These are phyloP conservation scores for Triplophysa yarkandensis DNA, from an alignment of 2,797 vertebrate species.

Conservation along the genomic window DNA sequence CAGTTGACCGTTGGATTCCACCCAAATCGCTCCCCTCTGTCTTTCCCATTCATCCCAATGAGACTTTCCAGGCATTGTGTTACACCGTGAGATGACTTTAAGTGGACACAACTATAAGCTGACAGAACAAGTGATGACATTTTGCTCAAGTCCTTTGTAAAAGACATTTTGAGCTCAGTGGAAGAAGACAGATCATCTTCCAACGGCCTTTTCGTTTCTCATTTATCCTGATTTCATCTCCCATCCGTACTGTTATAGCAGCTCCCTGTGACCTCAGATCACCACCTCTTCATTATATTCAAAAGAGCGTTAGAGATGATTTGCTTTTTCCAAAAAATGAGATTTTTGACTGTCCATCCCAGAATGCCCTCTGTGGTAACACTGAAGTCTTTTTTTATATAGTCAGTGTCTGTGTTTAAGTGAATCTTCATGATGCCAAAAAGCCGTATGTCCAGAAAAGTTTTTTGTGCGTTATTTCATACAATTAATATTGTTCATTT, in stretches of 20 bases:
- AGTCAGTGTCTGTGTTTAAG: no score
- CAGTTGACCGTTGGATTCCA: conserved; percentile 4
- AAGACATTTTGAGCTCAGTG: neutral
- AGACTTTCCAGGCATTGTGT: conserved; percentile 5
- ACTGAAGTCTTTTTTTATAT: no score
- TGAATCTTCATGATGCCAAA: no score
- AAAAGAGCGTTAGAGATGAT: neutral
- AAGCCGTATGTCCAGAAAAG: no score
- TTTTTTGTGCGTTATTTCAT: no score
- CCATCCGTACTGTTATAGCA: neutral
- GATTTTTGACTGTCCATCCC: neutral
- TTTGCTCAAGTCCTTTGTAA: conserved; percentile 3
- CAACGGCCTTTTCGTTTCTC: neutral
- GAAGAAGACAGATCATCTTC: neutral
- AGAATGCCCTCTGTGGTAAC: no score
- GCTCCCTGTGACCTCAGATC: neutral
- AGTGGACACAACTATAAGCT: conserved; percentile 9
- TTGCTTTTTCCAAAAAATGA: neutral
- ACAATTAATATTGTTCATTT: no score
- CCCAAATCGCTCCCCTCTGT: conserved; percentile 7
- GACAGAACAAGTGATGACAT: neutral
- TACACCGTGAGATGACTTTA: conserved; percentile 3
- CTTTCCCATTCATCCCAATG: conserved; percentile 15
- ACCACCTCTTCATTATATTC: neutral
- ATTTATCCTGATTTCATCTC: neutral